These are phyloP conservation scores for Tenodera sinensis DNA, from an alignment of 2,888 invertebrate species.

Conservation along the genomic window DNA sequence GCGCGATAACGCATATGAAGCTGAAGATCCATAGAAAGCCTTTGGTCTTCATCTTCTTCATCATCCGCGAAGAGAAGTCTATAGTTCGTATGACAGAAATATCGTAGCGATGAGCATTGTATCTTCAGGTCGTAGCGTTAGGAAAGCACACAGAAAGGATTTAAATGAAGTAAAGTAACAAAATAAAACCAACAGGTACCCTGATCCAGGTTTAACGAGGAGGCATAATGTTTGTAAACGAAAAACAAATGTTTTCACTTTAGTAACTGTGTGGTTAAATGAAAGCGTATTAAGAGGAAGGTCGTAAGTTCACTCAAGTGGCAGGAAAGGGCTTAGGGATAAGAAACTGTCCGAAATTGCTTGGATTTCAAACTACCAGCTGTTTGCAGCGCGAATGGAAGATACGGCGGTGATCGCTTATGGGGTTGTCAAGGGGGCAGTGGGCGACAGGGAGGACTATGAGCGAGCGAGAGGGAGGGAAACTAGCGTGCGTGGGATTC, in stretches of 20 bases:
- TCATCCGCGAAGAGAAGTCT: background rate
- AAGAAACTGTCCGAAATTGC: background rate
- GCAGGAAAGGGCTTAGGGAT: background rate
- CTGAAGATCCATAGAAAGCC: background rate
- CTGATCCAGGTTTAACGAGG: background rate
- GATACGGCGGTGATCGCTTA: background rate
- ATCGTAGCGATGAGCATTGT: background rate
- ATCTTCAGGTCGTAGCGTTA: background rate
- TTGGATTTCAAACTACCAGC: slow-evolving; percentile 1
- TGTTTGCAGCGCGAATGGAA: slow-evolving; percentile 6
- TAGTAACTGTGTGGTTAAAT: background rate
- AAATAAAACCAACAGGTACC: background rate
- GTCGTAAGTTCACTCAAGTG: too few species aligned
- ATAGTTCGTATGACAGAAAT: background rate
- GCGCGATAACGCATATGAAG: background rate
- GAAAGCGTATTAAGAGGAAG: too few species aligned
- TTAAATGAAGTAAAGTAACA: background rate
- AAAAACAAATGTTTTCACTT: background rate
- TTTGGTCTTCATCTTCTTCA: background rate
- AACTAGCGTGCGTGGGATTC: slow-evolving; percentile 2
- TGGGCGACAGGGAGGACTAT: background rate
- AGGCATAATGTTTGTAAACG: background rate
- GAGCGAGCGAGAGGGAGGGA: background rate
- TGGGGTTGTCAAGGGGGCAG: background rate
- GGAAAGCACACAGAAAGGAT: background rate